Conservation (phyloP, 2,888 invertebrate genomes). For the Eremobia ochroleuca region DNA sequence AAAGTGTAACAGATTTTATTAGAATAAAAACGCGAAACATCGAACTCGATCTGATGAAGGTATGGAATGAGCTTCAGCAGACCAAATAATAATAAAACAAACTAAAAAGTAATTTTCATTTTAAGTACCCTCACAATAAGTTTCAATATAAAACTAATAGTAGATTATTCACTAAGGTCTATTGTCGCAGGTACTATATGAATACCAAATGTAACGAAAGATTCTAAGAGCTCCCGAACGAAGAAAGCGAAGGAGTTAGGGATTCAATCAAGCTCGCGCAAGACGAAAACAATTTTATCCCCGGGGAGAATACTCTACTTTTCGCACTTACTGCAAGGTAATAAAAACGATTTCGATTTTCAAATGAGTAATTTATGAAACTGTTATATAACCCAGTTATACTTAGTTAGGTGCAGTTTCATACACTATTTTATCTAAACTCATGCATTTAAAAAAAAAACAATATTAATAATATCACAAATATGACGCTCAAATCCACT, state of each 20-base stretch:
- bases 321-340: neutral
- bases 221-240: neutral
- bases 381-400: neutral
- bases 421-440: neutral
- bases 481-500: neutral
- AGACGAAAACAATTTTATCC: neutral
- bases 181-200: neutral
- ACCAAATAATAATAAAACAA: neutral
- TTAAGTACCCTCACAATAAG: neutral
- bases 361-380: neutral
- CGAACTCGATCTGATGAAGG: neutral
- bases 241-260: neutral
- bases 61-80: neutral
- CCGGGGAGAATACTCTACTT: neutral
- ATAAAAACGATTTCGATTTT: neutral
- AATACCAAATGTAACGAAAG: neutral
- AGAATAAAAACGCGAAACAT: neutral
- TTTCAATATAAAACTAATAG: neutral
- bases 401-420: neutral
- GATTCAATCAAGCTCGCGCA: neutral
- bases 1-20: constrained; percentile 4
- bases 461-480: neutral
- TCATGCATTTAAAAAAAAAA: neutral
- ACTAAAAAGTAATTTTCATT: neutral
- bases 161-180: neutral